Base-by-base conservation (phyloP, 1,140 invertebrate species). In the Pararge aegeria region DNA sequence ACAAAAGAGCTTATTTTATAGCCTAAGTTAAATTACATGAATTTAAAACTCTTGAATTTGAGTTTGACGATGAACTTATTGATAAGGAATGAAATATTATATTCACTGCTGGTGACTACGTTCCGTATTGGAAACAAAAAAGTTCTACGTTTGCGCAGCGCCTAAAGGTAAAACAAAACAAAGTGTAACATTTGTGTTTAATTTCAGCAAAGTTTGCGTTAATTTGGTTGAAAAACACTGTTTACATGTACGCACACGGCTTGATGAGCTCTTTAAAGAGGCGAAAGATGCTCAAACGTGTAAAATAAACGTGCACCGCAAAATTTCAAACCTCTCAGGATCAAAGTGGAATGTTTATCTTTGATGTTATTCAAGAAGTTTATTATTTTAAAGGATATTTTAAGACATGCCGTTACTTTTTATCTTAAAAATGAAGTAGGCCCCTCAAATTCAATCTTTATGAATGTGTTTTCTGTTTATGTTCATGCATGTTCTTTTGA, bases 141-240 rank as follows among this genome's bases (percentile, higher is more conserved):
- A 19, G n/a, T n/a, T 6, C 12, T 50, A 4, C 29, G 21, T 29
- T 50, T 21, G 9, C 24, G 34, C 10, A 38, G 10, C 10, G 3
- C 18, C 6, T 18, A 18, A 18, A 18, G 15, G 15, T 48, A 48
- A 13, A 48, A 21, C 19, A 48, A 48, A 48, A 48, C 44, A 48
- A 48, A 48, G 15, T 48, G 9, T 24, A 48, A 48, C 20, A 24
- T 48, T 1, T 48, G 15, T 42, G 38, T 21, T 10, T 42, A 54
- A 15, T 54, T 24, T 54, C 19, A 24, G 20, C 19, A 42, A 18
- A 42, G 46, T 15, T 59, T 50, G 46, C 60, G 58, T 76, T 73
- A 73, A 71, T 76, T 70, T 66, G 61, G 54, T 62, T 61, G 68
- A 73, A 76, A 76, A 76, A 68, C 70, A 68, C 55, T 69, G 62